Evolutionary conservation across 2,888 invertebrate genomes (phyloP).

Genomic region (Calliphora vomitoria): DNA sequence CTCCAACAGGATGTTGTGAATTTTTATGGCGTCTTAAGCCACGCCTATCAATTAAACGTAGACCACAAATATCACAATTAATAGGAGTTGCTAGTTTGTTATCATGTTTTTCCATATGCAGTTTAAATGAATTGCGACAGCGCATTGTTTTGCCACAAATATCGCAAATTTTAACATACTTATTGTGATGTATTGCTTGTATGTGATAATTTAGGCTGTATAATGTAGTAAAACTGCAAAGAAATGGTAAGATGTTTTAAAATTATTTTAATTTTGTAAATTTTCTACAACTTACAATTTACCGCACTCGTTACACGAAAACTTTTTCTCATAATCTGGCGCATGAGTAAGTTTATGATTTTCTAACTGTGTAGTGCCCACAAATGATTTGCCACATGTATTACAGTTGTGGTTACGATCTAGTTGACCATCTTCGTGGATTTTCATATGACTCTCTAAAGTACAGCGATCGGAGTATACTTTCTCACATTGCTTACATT

Average conservation of each 20-base stretch:
- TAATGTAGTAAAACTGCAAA: slow-evolving; percentile 79
- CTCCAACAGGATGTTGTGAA: slow-evolving; percentile 79
- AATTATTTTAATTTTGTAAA: background rate
- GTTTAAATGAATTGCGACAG: slow-evolving; percentile 80
- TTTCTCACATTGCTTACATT: slow-evolving; percentile 78
- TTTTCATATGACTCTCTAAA: slow-evolving; percentile 78
- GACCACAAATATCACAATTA: slow-evolving; percentile 82
- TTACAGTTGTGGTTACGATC: slow-evolving; percentile 79
- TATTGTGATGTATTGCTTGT: slow-evolving; percentile 80
- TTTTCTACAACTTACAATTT: slow-evolving; percentile 77
- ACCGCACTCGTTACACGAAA: slow-evolving; percentile 79
- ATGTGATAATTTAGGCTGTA: slow-evolving; percentile 81
- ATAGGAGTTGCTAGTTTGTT: slow-evolving; percentile 78
- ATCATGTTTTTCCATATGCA: slow-evolving; percentile 81
- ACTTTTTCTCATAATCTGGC: slow-evolving; percentile 81
- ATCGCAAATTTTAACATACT: slow-evolving; percentile 80
- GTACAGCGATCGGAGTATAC: slow-evolving; percentile 79
- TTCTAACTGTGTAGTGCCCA: slow-evolving; percentile 79
- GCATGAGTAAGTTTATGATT: slow-evolving; percentile 81
- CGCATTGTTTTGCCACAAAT: slow-evolving; percentile 81
- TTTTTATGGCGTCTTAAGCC: slow-evolving; percentile 82
- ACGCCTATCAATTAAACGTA: slow-evolving; percentile 80
- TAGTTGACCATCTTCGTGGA: slow-evolving; percentile 77
- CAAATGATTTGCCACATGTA: slow-evolving; percentile 80
- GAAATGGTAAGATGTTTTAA: too few species aligned